Evolutionary conservation across 2,113 vertebrate genomes (phyloP), one percentile per base, ranked within the genome.

Genomic region (Bostrychus sinensis): DNA sequence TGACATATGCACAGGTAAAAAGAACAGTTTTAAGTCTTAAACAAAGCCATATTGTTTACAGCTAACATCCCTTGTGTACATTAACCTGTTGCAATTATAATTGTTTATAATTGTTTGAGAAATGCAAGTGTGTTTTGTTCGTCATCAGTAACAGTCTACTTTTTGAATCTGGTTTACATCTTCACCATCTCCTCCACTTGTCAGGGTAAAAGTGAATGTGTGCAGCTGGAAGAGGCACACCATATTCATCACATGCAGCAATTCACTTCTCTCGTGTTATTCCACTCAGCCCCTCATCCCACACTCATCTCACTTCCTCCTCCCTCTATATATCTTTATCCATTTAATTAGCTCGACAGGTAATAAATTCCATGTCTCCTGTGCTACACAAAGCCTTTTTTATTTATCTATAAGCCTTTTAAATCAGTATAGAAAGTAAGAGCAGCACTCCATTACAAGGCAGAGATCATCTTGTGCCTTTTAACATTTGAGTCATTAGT

Each of bases 271-370:
- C 32, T 56, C 55, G 66, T 68, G 56, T 70, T 83, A 61, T 75
- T 63, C 67, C 65, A 37, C 71, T 73, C 64, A 22, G 66, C 69
- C 72, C 75, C 60, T 80, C 58, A 69, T 77, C 74, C 55, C 61
- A 68, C 72, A 73, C 77, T 83, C 74, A 70, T 73, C 68, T 62
- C 74, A 39, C 66, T 75, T 66, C 72, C 68, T 38, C 55, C 41
- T 56, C 53, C 59, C 30, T 72, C 72, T 34, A 84, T 88, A 89
- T 86, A 87, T 89, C 88, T 88, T 77, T 59, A 80, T 77, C 81
- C 83, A 86, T 88, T 91, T 89, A 88, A 91, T 92, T 92, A 92
- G 86, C 82, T 13, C 61, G 86, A 90, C 77, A 85, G 81, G 77
- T 84, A 82, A 91, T 91, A 91, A 87, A 92, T 91, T 77, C 60